Conservation (phyloP, 1,140 invertebrate genomes). For the Frieseomelitta varia region DNA sequence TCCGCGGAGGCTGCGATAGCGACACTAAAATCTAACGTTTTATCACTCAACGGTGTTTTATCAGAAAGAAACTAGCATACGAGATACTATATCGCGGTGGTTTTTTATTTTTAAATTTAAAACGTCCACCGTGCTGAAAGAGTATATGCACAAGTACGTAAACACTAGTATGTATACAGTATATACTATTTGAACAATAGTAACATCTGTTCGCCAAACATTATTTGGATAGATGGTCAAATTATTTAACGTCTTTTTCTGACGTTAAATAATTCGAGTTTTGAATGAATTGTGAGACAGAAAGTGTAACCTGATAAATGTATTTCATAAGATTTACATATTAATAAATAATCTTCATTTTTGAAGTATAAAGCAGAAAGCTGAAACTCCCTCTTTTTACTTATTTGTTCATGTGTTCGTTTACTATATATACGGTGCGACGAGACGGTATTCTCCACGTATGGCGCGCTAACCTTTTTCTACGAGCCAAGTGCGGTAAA, state of each 20-base stretch:
- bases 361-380: background rate
- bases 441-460: background rate
- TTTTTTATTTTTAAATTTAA: background rate
- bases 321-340: background rate
- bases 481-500: constrained; percentile 33
- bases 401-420: background rate
- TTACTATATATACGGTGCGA: too few relatives aligned
- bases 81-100: constrained; percentile 4
- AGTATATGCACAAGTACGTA: background rate
- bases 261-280: background rate
- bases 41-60: constrained; percentile 23
- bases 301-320: constrained; percentile 1
- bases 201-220: background rate
- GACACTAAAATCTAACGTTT: constrained; percentile 40
- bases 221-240: background rate
- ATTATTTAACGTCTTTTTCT: too few relatives aligned
- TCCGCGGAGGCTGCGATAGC: constrained; percentile 52
- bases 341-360: background rate
- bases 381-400: constrained; percentile 19
- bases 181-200: too few relatives aligned
- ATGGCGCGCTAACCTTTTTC: constrained; percentile 17
- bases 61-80: background rate
- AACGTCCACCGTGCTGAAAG: background rate
- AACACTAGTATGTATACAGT: background rate
- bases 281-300: background rate